phyloP scores from a whole-genome alignment of 1,140 invertebrate species.

The Campoletis sonorensis region DNA sequence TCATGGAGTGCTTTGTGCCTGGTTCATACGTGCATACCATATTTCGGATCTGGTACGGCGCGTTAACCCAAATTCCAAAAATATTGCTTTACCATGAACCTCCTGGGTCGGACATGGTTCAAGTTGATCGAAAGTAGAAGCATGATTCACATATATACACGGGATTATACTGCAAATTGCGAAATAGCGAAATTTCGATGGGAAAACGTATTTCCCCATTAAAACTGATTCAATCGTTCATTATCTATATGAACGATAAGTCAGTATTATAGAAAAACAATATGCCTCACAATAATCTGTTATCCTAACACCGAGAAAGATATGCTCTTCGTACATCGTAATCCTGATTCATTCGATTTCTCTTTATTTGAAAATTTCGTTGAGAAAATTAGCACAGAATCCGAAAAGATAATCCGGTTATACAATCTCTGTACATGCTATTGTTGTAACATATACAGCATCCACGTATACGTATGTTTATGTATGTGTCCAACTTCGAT shows the following conservation, averaged over 20 bases:
- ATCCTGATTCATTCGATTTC: not conserved
- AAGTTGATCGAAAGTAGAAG: slow-evolving; percentile 27
- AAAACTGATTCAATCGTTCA: not conserved
- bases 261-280: not conserved
- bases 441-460: not conserved
- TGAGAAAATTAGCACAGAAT: not conserved
- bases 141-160: not conserved
- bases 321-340: too few species aligned
- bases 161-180: slow-evolving; percentile 13
- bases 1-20: slow-evolving; percentile 25
- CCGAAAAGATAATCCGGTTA: not conserved
- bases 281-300: not conserved
- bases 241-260: not conserved
- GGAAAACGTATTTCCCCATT: not conserved
- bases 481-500: slow-evolving; percentile 14
- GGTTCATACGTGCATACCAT: slow-evolving; percentile 12
- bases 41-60: not conserved
- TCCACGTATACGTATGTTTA: not conserved
- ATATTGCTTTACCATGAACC: slow-evolving; percentile 49
- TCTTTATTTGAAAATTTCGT: not conserved
- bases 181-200: not conserved
- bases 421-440: not conserved
- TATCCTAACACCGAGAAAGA: not conserved
- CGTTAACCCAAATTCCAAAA: slow-evolving; percentile 45
- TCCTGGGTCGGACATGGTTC: slow-evolving; percentile 29